Evolutionary conservation across 2,113 vertebrate genomes (phyloP).

Genomic region (Gadus macrocephalus): DNA sequence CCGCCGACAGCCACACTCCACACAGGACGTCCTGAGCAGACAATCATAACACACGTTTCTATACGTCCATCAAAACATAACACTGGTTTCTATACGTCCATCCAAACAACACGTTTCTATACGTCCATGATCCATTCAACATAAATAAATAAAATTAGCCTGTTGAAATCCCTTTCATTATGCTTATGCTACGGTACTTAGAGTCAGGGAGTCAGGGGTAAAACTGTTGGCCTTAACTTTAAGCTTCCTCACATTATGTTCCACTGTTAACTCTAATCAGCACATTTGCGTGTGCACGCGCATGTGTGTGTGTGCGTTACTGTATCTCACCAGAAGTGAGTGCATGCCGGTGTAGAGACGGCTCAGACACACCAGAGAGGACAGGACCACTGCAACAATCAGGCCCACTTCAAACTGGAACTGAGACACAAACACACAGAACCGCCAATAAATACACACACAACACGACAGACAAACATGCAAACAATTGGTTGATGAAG

Average conservation of each 20-base stretch:
- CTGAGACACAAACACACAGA: constrained; percentile 62
- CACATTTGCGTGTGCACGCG: constrained; percentile 7
- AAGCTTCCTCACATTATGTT: no score
- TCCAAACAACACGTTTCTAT: no score
- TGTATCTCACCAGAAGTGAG: constrained; percentile 85
- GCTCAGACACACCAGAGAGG: constrained; percentile 87
- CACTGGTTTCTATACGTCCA: no score
- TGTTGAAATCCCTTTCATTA: no score
- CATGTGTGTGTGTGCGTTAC: constrained; percentile 5
- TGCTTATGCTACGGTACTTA: no score
- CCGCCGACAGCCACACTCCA: constrained; percentile 74
- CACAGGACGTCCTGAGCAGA: constrained; percentile 83
- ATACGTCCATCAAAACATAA: no score
- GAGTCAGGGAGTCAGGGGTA: no score
- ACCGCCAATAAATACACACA: constrained; percentile 10
- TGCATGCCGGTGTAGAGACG: constrained; percentile 96
- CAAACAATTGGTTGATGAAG: not conserved
- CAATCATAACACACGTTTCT: no score
- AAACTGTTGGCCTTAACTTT: no score
- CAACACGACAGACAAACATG: not conserved
- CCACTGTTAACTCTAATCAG: constrained; percentile 21
- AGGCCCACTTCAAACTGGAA: constrained; percentile 83
- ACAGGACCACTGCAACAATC: constrained; percentile 74
- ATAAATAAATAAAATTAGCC: no score
- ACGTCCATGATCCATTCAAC: no score